Conservation (phyloP, 2,888 invertebrate genomes). For the Drosophila greeni region DNA sequence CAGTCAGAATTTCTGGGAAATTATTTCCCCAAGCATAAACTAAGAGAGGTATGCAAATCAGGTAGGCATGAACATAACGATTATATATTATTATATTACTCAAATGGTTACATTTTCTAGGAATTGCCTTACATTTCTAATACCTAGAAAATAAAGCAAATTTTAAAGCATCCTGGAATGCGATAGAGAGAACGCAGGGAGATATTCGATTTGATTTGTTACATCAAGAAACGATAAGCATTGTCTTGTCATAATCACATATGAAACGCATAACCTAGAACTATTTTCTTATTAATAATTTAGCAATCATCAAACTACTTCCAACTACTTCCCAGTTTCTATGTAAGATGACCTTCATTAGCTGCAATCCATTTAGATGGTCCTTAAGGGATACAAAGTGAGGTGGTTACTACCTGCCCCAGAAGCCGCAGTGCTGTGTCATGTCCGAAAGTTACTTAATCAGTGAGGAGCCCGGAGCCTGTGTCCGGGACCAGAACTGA, state of each 20-base stretch:
- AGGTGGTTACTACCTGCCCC: slow-evolving; percentile 5
- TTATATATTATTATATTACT: too few species aligned
- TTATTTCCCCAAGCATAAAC: too few species aligned
- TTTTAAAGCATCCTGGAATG: not conserved
- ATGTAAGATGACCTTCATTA: slow-evolving; percentile 26
- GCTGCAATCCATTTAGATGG: slow-evolving; percentile 26
- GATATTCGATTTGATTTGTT: not conserved
- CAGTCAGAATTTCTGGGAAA: not conserved
- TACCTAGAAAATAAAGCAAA: not conserved
- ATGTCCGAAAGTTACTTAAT: slow-evolving; percentile 52
- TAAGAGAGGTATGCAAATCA: not conserved
- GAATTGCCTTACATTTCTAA: not conserved
- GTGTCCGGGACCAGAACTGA: not conserved
- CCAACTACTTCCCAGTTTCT: not conserved
- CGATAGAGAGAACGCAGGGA: not conserved
- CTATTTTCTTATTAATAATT: not conserved
- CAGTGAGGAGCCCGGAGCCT: slow-evolving; percentile 34
- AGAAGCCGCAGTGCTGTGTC: slow-evolving; percentile 43
- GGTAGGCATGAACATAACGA: not conserved
- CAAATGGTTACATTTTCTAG: not conserved
- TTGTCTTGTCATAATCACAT: not conserved
- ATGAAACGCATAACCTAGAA: not conserved
- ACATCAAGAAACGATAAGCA: not conserved
- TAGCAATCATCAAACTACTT: not conserved
- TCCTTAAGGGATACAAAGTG: not conserved